Evolutionary conservation across 2,888 invertebrate genomes (phyloP).

Genomic region (Sphinx pinastri): DNA sequence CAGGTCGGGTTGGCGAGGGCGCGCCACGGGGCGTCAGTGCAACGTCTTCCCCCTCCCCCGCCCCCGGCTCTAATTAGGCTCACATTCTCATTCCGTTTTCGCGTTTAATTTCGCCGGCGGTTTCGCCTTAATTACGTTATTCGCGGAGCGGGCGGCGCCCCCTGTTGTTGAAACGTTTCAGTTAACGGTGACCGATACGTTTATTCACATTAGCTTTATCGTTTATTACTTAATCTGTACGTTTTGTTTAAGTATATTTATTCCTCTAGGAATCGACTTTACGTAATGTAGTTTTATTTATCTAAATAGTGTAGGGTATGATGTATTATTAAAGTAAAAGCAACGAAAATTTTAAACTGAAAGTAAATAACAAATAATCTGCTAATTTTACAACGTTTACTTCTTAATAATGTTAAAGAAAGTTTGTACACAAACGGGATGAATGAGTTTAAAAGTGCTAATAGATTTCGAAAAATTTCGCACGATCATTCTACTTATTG

Average conservation of each 20-base stretch:
- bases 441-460: slow-evolving; percentile 1
- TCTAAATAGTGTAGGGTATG: too few species aligned
- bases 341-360: neutral
- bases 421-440: neutral
- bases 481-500: slow-evolving; percentile 61
- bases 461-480: slow-evolving; percentile 34
- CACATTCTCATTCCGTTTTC: slow-evolving; percentile 85
- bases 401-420: neutral
- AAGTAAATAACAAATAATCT: neutral
- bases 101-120: slow-evolving; percentile 84
- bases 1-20: neutral
- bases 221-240: slow-evolving; percentile 15
- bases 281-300: too few species aligned
- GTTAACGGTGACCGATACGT: slow-evolving; percentile 56
- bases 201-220: slow-evolving; percentile 14
- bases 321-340: too few species aligned
- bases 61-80: slow-evolving; percentile 84
- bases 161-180: slow-evolving; percentile 30
- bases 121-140: slow-evolving; percentile 85
- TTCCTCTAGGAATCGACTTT: neutral
- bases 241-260: neutral
- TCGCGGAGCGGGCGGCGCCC: slow-evolving; percentile 62
- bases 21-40: slow-evolving; percentile 39
- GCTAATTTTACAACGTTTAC: neutral
- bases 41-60: slow-evolving; percentile 51